phyloP scores from a whole-genome alignment of 2,797 vertebrate species.

The Sebastes vulpes region DNA sequence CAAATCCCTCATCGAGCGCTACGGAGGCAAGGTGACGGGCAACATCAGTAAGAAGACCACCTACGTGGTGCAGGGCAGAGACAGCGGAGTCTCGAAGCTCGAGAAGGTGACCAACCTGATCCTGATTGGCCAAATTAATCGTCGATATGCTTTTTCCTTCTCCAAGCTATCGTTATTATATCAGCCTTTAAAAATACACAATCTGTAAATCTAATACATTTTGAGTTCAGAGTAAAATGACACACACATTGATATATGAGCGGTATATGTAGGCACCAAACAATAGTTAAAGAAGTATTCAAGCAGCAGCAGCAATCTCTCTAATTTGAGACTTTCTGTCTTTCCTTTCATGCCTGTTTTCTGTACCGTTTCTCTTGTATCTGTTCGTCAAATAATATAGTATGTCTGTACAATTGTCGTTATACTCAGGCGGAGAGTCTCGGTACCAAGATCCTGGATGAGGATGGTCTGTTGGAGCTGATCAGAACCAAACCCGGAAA shows the following conservation, averaged over 20 bases:
- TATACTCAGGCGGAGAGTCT: conserved; percentile 89
- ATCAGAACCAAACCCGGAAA: conserved; percentile 95
- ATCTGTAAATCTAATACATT: no score
- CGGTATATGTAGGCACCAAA: no score
- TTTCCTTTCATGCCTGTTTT: neutral
- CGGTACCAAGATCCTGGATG: conserved; percentile 93
- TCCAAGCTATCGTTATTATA: no score
- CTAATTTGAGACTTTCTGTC: neutral
- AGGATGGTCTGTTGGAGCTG: conserved; percentile 93
- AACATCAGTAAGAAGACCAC: conserved; percentile 96
- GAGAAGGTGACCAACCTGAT: conserved; percentile 88
- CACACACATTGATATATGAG: no score
- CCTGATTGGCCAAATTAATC: no score
- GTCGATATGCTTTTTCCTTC: fast-evolving
- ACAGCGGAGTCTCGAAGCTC: conserved; percentile 92
- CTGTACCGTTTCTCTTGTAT: neutral
- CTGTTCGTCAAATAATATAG: neutral
- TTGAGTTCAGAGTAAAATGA: no score
- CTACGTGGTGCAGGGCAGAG: conserved; percentile 94
- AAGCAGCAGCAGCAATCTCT: neutral
- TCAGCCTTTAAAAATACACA: no score
- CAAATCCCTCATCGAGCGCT: conserved; percentile 94
- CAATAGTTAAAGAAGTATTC: no score
- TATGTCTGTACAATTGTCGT: neutral
- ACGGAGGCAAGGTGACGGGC: conserved; percentile 96